Percentiles rank a stretch among this genome's conserved stretches.
These are phyloP conservation scores for Luscinia megarhynchos DNA, from an alignment of 2,797 vertebrate genomes.

Conservation along the genomic window DNA sequence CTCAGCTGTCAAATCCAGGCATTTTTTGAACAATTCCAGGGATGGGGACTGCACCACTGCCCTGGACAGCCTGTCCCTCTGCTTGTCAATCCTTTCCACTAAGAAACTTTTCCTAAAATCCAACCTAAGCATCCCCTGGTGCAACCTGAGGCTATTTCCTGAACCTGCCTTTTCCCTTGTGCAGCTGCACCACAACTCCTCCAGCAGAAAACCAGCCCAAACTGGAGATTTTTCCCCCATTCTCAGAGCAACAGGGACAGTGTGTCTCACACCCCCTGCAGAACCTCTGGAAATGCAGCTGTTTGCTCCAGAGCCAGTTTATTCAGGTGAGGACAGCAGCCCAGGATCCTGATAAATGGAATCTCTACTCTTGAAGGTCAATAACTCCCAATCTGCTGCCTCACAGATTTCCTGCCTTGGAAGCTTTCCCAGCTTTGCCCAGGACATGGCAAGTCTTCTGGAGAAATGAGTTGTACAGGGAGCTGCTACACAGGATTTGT, in stretches of 20 bases:
- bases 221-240: accelerated
- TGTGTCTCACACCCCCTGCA: not conserved
- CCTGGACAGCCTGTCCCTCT: not conserved
- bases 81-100: not conserved
- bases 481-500: slow-evolving; percentile 33
- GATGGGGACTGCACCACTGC: not conserved
- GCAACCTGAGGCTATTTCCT: not conserved
- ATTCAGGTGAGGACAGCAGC: slow-evolving; percentile 40
- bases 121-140: not conserved
- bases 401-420: slow-evolving; percentile 54
- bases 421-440: slow-evolving; percentile 59
- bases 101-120: not conserved
- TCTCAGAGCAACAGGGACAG: accelerated
- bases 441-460: slow-evolving; percentile 47
- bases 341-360: slow-evolving; percentile 50
- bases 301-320: not conserved
- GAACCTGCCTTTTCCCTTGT: not conserved
- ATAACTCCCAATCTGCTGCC: slow-evolving; percentile 55
- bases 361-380: slow-evolving; percentile 66
- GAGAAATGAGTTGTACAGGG: slow-evolving; percentile 40
- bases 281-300: not conserved
- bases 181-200: not conserved
- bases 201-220: not conserved
- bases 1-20: not conserved
- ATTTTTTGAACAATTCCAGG: not conserved